A percentile compares a stretch with the other conserved stretches of the same genome.
Evolutionary conservation across 2,113 vertebrate genomes (phyloP).

Genomic region (Bubo scandiacus): DNA sequence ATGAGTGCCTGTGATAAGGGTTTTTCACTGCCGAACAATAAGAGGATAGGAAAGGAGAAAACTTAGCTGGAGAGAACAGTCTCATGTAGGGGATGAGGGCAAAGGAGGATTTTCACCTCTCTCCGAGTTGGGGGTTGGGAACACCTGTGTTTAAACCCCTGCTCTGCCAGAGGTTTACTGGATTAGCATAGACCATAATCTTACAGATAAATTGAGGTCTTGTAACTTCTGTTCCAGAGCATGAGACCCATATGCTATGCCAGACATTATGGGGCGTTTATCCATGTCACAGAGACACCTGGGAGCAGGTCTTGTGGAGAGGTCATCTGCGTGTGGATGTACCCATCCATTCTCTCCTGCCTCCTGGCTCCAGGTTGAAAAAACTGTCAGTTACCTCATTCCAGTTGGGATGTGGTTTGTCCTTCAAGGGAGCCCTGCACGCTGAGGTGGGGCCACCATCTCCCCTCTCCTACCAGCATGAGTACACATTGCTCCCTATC

Average conservation of each 20-base stretch:
- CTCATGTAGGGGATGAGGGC: background rate
- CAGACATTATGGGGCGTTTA: background rate
- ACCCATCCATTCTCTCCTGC: background rate
- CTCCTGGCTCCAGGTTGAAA: background rate
- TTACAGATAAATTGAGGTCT: background rate
- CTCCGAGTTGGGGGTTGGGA: background rate
- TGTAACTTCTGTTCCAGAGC: background rate
- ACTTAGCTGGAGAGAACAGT: background rate
- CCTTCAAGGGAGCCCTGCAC: background rate
- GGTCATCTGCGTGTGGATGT: background rate
- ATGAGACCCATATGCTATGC: fast-evolving
- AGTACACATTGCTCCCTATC: background rate
- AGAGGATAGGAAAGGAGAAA: background rate
- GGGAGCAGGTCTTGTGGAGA: background rate
- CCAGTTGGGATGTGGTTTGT: background rate
- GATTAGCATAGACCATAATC: background rate
- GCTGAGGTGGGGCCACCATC: background rate
- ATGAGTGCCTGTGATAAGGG: background rate
- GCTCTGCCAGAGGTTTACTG: background rate
- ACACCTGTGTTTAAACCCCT: background rate
- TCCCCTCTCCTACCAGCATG: background rate
- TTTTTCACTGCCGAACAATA: background rate
- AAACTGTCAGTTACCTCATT: background rate
- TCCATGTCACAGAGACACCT: fast-evolving
- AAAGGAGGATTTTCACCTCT: background rate